Evolutionary conservation across 1,140 invertebrate species (phyloP).

Genomic region (Habropoda laboriosa): DNA sequence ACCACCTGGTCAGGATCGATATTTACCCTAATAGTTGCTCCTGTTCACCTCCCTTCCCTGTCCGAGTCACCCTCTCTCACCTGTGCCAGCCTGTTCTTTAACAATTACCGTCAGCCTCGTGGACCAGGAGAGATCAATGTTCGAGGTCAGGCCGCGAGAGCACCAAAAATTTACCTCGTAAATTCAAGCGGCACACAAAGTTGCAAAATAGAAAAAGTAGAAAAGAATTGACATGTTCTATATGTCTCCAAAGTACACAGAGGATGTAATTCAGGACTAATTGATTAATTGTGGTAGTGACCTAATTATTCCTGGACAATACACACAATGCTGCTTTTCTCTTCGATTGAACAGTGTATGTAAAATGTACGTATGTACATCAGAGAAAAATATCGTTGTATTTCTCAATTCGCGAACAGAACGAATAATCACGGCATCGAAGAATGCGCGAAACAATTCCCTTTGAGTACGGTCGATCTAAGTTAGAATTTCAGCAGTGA

Average conservation of each 20-base stretch:
- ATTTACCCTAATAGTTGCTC: slow-evolving; percentile 52
- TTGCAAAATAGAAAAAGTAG: too few relatives aligned
- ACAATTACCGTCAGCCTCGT: not conserved
- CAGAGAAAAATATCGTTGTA: not conserved
- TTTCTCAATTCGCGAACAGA: not conserved
- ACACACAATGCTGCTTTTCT: not conserved
- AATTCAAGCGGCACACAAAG: too few relatives aligned
- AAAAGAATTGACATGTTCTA: too few relatives aligned
- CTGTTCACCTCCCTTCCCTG: not conserved
- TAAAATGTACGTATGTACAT: too few relatives aligned
- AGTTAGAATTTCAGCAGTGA: not conserved
- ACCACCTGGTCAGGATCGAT: slow-evolving; percentile 43
- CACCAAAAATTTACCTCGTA: too few relatives aligned
- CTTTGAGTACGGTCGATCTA: not conserved
- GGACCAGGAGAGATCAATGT: slow-evolving; percentile 21
- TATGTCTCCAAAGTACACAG: too few relatives aligned
- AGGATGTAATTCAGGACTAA: not conserved
- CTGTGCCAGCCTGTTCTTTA: not conserved
- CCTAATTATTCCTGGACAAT: not conserved
- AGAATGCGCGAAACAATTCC: not conserved
- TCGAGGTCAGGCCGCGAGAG: not conserved
- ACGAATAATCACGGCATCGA: too few relatives aligned
- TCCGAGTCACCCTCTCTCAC: slow-evolving; percentile 22
- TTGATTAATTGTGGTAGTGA: not conserved
- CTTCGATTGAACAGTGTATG: too few relatives aligned